Evolutionary conservation across 2,888 invertebrate genomes (phyloP), one percentile per base, ranked within the genome.

Genomic region (Drosophila meridiana): DNA sequence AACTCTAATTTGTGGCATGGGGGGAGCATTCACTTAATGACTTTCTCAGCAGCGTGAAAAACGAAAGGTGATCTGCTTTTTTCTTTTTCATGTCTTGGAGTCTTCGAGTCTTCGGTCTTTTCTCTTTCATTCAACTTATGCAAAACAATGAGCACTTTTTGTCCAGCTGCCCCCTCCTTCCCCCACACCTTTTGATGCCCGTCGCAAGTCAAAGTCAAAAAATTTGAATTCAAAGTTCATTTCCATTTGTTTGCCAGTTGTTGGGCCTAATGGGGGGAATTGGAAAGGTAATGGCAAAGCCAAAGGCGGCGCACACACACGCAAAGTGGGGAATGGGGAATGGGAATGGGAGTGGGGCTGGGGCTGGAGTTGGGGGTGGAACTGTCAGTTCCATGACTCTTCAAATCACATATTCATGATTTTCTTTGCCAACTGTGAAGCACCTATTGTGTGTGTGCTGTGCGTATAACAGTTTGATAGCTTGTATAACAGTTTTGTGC

Each of bases 21-120:
- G 20, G 13, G 56, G 28, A 5, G 50, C 50, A 65, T 75, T 73
- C 84, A 75, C 74, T 73, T 89, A 84, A 87, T 84, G 80, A 82
- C 83, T 89, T 87, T 86, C 83, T 86, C 89, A 83, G 73, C 70
- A 36, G 71, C 72, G 68, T 72, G 69, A 79, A 82, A 80, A 81
- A 74, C 67, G 79, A 74, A 85, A 82, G 90, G 90, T 81, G 88
- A 76, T 82, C 90, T 89, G 83, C 70, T 84, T 83, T 78, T 76
- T 74, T 67, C 53, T 53, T 42, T 43, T 36, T 40, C 40, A 26
- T 47, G 47, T 28, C 40, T 58, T 59, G 47, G 5, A 32, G 60
- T 48, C 58, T 76, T 68, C 20, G 5, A 32, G 60, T 48, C 58
- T 76, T 68, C 20, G 20, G 20, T 20, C 20, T 76, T 68, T 78